Evolutionary conservation across 2,113 vertebrate genomes (phyloP), one percentile per base, ranked within the genome.

Genomic region (Caracal caracal): DNA sequence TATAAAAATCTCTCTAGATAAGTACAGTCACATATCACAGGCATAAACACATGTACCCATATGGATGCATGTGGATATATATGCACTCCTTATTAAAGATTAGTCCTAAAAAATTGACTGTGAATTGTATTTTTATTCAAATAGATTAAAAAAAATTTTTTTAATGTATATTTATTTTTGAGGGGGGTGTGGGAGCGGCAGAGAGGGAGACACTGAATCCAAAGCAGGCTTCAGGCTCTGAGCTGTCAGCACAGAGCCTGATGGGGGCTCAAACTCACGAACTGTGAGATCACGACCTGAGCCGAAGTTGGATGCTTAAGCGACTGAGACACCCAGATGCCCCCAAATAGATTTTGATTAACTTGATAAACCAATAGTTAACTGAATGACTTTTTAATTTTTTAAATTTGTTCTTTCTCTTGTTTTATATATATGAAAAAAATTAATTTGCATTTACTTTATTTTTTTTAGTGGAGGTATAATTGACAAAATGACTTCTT

Each of bases 341-440:
- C 56, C 8, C 8, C 61, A 88, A 53, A 76, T 79, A 83, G 2
- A 93, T 95, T 66, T 88, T 86, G 49, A 59, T 47, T 96, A 68
- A 71, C 6, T 73, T 33, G 30, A 95, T 47, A 28, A 94, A n/a
- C 19, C 37, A 96, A 86, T 88, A 63, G 63, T 93, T 91, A 96
- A 92, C 12, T 81, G 1, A 65, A 68, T 5, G 51, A 2, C 22
- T 66, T 85, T 37, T 85, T 47, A 81, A 20, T 84, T 40, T 40
- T 24, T 26, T 63, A 28, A 81, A 59, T 47, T 7, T 75, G 10
- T 24, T 76, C 12, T 94, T 75, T 68, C 15, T 65, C 82, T 59
- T 93, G 4, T 66, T 93, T 16, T 73, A 37, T 47, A 47, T 76
- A 30, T 80, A 73, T 51, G 56, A 59, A 59, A 59, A 59, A 33